Conservation (phyloP, 2,888 invertebrate species). For the Hydrotaea diabolus region DNA sequence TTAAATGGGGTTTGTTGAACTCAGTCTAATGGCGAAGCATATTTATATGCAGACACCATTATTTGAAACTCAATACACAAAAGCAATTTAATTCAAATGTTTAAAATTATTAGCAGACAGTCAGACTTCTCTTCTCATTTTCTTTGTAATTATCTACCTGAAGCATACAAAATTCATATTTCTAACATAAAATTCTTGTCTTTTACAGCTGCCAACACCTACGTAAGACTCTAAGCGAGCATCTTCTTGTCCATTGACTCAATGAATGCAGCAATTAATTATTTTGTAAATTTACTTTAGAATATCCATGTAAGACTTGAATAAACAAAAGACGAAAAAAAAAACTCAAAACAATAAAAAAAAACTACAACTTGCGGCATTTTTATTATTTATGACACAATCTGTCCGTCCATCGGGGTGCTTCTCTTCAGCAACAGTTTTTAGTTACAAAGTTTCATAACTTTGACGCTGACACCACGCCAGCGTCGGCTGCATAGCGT, state of each 20-base stretch:
- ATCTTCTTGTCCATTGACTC: neutral
- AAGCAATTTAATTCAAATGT: too few species aligned
- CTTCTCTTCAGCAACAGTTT: neutral
- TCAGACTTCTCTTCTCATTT: too few species aligned
- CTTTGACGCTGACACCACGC: neutral
- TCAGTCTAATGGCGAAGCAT: too few species aligned
- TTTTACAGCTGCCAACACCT: slow-evolving; percentile 53
- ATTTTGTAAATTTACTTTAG: slow-evolving; percentile 38
- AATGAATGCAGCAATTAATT: neutral
- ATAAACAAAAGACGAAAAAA: slow-evolving; percentile 5
- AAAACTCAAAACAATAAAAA: neutral
- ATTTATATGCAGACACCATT: too few species aligned
- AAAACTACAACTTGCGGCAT: neutral
- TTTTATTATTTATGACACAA: neutral
- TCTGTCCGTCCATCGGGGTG: neutral
- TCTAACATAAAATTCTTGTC: slow-evolving; percentile 12
- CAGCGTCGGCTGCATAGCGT: neutral
- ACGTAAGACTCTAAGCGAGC: slow-evolving; percentile 5
- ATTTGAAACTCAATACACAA: too few species aligned
- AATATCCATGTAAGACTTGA: slow-evolving; percentile 9
- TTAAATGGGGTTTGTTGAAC: too few species aligned
- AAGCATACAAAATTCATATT: too few species aligned
- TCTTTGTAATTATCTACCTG: too few species aligned
- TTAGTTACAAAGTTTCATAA: neutral
- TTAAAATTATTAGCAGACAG: too few species aligned